Conservation (phyloP, 2,797 vertebrate species). For the Pseudochirops corinnae region DNA sequence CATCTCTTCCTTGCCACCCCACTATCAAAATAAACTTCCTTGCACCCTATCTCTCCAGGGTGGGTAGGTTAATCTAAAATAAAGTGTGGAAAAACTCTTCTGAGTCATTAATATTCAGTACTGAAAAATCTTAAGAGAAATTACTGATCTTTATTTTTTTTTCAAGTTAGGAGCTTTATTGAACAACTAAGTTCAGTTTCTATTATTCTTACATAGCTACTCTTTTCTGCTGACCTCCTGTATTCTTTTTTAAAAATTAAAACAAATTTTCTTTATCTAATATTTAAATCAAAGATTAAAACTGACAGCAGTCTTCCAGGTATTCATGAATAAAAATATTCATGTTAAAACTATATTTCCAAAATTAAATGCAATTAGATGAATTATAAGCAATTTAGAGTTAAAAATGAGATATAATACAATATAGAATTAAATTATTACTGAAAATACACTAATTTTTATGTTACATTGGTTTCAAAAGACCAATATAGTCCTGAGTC, state of each 20-base stretch:
- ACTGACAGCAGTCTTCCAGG: not conserved
- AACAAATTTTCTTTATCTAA: not conserved
- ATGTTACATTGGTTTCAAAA: not conserved
- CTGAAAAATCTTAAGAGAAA: not conserved
- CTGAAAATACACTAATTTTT: not conserved
- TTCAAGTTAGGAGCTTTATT: no score
- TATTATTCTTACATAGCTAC: no score
- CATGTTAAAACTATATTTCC: not conserved
- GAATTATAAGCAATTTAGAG: not conserved
- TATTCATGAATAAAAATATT: not conserved
- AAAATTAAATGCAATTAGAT: not conserved
- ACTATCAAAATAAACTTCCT: not conserved
- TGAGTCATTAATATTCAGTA: not conserved
- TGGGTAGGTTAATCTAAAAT: not conserved
- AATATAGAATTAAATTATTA: not conserved
- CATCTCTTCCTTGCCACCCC: not conserved
- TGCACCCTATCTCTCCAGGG: not conserved
- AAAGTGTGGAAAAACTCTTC: not conserved
- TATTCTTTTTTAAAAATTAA: no score
- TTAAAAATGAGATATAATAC: not conserved
- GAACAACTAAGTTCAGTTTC: no score
- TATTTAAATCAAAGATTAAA: not conserved
- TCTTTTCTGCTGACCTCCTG: no score
- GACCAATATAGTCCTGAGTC: not conserved
- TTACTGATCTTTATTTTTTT: not conserved